Conservation (phyloP, 1,140 invertebrate species). For the Ptiloglossa arizonensis region DNA sequence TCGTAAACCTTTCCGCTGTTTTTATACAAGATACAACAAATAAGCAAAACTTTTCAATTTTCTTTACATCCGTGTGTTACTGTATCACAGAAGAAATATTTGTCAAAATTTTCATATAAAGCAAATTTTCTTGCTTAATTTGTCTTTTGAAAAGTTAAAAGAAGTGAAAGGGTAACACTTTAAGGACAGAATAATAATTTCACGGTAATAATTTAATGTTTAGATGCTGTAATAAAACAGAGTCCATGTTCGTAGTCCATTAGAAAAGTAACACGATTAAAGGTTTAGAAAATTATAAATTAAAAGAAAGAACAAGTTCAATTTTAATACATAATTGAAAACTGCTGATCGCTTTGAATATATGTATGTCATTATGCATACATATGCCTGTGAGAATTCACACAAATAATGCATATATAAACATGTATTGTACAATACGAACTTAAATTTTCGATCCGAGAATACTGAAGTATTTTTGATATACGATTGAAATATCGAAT, state of each 20-base stretch:
- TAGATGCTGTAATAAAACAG: too few species aligned
- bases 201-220: too few species aligned
- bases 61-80: neutral
- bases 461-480: conserved; percentile 37
- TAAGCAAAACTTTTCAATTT: neutral
- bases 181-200: too few species aligned
- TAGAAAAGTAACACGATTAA: too few species aligned
- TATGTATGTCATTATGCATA: neutral
- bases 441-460: conserved; percentile 8
- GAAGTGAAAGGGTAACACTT: neutral
- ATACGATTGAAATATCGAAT: conserved; percentile 41
- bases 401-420: too few species aligned
- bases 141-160: neutral
- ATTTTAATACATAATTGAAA: neutral
- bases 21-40: neutral
- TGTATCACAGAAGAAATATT: neutral
- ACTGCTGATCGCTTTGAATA: neutral
- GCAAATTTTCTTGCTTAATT: neutral
- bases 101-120: neutral
- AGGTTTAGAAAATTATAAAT: too few species aligned
- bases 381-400: neutral
- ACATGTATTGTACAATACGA: neutral
- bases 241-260: too few species aligned
- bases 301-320: too few species aligned
- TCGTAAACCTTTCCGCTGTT: neutral